Conservation (phyloP, 2,797 vertebrate species). For the Coilia nasus region DNA sequence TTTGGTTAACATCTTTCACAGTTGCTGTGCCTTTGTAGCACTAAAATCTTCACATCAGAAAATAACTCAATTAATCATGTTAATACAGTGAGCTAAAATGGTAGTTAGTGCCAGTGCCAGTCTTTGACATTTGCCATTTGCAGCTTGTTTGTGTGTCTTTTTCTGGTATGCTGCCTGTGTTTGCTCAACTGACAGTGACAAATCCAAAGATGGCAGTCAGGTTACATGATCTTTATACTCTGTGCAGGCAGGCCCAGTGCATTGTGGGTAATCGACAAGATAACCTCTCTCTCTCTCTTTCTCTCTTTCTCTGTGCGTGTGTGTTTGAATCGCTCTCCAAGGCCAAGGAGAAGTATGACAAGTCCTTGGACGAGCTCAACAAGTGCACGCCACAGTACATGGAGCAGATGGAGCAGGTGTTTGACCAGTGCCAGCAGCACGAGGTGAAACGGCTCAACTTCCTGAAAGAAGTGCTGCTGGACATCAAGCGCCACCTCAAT, state of each 20-base stretch:
- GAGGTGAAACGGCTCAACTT: constrained; percentile 94
- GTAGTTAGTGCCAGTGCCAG: neutral
- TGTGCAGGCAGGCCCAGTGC: neutral
- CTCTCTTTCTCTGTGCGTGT: neutral
- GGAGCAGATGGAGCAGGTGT: constrained; percentile 95
- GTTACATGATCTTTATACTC: neutral
- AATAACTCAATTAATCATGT: neutral
- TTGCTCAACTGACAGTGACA: constrained; percentile 10
- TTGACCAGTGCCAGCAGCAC: constrained; percentile 94
- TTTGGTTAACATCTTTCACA: neutral
- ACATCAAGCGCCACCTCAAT: constrained; percentile 94
- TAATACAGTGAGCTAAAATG: neutral
- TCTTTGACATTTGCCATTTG: neutral
- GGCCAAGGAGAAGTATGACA: constrained; percentile 95
- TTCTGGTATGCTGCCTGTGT: neutral
- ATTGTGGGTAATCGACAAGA: neutral
- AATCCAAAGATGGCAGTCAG: neutral
- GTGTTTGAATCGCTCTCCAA: constrained; percentile 55
- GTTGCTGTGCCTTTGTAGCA: neutral
- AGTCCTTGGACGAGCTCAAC: constrained; percentile 89
- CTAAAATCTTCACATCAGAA: neutral
- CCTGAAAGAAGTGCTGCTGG: constrained; percentile 90
- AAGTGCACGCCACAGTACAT: constrained; percentile 91
- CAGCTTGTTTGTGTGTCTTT: neutral
- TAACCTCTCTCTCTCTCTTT: neutral